Percentiles rank a stretch among this genome's conserved stretches.
These are phyloP conservation scores for Trachymyrmex septentrionalis DNA, from an alignment of 1,140 invertebrate genomes.

Conservation along the genomic window DNA sequence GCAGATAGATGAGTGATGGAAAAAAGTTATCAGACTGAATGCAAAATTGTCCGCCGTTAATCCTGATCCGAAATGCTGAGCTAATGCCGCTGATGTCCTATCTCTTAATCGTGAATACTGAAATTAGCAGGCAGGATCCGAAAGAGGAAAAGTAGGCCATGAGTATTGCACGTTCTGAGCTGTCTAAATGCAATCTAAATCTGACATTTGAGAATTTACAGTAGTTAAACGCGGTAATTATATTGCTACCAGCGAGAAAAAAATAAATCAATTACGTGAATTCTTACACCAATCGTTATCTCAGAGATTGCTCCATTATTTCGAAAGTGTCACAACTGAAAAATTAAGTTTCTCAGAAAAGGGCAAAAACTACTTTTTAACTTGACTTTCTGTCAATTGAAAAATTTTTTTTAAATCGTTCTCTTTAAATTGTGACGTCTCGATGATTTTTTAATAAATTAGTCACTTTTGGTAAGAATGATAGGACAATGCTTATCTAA, in stretches of 20 bases:
- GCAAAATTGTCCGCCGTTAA: conserved; percentile 44
- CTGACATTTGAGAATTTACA: conserved; percentile 53
- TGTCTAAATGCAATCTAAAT: conserved; percentile 68
- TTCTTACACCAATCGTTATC: conserved; percentile 30
- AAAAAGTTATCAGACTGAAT: conserved; percentile 39
- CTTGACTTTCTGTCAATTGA: too few relatives aligned
- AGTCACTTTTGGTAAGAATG: too few relatives aligned
- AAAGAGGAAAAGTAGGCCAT: conserved; percentile 25
- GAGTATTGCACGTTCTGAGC: conserved; percentile 37
- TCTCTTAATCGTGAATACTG: conserved; percentile 8
- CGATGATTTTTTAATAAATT: too few relatives aligned
- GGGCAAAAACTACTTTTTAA: too few relatives aligned
- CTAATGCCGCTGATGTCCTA: conserved; percentile 51
- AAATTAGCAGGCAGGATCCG: not conserved
- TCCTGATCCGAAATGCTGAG: conserved; percentile 56
- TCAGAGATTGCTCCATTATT: not conserved
- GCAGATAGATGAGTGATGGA: not conserved
- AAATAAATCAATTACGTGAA: conserved; percentile 63
- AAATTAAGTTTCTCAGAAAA: too few relatives aligned
- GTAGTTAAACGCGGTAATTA: conserved; percentile 70
- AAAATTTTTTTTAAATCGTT: too few relatives aligned
- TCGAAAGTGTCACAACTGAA: too few relatives aligned
- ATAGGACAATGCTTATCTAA: too few relatives aligned
- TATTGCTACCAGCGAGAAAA: not conserved
- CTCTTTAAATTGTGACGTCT: too few relatives aligned